Evolutionary conservation across 1,140 invertebrate genomes (phyloP).

Genomic region (Pissodes strobi): DNA sequence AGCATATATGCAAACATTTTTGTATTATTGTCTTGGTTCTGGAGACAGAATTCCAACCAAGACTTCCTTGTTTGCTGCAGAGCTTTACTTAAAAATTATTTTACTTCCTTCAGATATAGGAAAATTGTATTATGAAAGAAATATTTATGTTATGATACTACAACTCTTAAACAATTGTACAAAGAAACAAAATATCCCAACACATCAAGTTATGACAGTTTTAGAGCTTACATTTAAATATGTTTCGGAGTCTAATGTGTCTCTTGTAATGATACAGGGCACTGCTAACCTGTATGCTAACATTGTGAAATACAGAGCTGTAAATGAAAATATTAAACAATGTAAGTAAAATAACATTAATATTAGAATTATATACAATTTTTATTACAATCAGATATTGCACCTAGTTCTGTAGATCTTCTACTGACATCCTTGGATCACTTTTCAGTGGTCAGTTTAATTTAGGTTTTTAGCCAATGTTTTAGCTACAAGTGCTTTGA

Average conservation of each 20-base stretch:
- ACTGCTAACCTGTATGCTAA: slow-evolving; percentile 28
- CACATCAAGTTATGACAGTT: neutral
- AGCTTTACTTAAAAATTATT: slow-evolving; percentile 35
- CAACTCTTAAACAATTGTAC: slow-evolving; percentile 3
- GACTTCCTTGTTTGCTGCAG: slow-evolving; percentile 24
- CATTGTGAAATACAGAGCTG: slow-evolving; percentile 15
- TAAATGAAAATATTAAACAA: slow-evolving; percentile 3
- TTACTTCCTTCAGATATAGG: slow-evolving; percentile 29
- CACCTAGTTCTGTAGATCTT: too few species aligned
- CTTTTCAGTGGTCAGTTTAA: too few species aligned
- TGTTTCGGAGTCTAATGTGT: neutral
- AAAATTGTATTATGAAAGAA: slow-evolving; percentile 37
- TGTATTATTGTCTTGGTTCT: slow-evolving; percentile 31
- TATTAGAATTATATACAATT: too few species aligned
- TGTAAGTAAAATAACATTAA: slow-evolving; percentile 10
- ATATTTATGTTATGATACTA: slow-evolving; percentile 22
- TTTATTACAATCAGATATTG: too few species aligned
- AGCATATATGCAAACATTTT: slow-evolving; percentile 36
- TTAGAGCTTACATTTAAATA: slow-evolving; percentile 25
- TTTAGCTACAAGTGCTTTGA: too few species aligned
- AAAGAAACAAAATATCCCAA: slow-evolving; percentile 1
- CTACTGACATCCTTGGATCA: too few species aligned
- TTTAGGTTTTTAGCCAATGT: too few species aligned
- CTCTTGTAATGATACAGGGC: neutral
- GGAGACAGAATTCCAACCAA: slow-evolving; percentile 17